phyloP scores from a whole-genome alignment of 2,797 vertebrate genomes.

The Liasis olivaceus region DNA sequence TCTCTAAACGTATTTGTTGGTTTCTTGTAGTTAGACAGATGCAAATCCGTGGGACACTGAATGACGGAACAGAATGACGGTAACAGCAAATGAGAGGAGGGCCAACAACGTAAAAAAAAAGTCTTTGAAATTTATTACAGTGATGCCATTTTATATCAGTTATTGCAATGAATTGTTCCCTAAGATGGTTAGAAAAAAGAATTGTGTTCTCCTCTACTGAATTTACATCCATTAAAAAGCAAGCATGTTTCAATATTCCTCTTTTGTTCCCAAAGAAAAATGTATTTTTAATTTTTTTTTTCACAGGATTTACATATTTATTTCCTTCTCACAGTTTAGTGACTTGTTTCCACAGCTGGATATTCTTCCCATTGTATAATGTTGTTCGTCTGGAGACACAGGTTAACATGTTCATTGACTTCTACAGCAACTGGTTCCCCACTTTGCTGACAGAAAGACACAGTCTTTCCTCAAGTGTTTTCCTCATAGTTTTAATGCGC shows the following conservation, averaged over 20 bases:
- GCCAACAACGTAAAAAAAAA: constrained; percentile 84
- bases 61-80: constrained; percentile 83
- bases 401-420: constrained; percentile 78
- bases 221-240: constrained; percentile 98
- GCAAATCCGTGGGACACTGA: constrained; percentile 77
- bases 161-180: constrained; percentile 99
- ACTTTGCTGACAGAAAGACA: constrained; percentile 74
- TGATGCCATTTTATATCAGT: constrained; percentile 93
- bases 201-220: constrained; percentile 90
- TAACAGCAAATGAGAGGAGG: constrained; percentile 87
- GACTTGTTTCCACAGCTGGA: constrained; percentile 82
- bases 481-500: constrained; percentile 83
- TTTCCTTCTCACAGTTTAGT: constrained; percentile 88
- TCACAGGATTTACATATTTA: constrained; percentile 81
- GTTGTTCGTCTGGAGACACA: constrained; percentile 81
- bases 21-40: constrained; percentile 82
- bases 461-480: constrained; percentile 78
- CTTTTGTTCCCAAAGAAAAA: constrained; percentile 86
- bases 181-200: constrained; percentile 99
- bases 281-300: constrained; percentile 83
- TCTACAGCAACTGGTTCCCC: constrained; percentile 73
- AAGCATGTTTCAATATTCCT: constrained; percentile 89
- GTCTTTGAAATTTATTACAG: constrained; percentile 88
- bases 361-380: constrained; percentile 74
- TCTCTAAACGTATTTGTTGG: constrained; percentile 78